These are phyloP conservation scores for Phoenicopterus ruber DNA, from an alignment of 2,113 vertebrate genomes.

Conservation along the genomic window DNA sequence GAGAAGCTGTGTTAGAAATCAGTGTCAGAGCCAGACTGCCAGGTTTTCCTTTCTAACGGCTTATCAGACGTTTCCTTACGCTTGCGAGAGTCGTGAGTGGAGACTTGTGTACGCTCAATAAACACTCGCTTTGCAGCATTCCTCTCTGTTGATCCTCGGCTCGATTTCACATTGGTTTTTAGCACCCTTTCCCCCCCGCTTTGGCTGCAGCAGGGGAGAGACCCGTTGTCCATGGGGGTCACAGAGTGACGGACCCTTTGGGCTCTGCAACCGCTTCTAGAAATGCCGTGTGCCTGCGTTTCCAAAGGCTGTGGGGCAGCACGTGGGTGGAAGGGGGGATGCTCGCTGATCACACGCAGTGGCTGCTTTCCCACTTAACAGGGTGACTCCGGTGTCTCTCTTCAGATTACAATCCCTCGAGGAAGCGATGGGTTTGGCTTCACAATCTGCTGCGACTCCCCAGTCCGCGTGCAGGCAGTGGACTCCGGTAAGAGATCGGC, in stretches of 20 bases:
- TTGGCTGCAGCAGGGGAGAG: background rate
- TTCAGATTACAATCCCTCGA: constrained; percentile 89
- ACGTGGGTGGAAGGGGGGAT: background rate
- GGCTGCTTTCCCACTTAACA: background rate
- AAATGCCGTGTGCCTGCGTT: fast-evolving
- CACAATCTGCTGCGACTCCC: constrained; percentile 95
- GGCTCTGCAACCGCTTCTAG: background rate
- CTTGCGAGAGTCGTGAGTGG: background rate
- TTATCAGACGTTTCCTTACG: background rate
- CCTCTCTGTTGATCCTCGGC: background rate
- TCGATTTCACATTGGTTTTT: fast-evolving
- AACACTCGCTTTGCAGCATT: fast-evolving
- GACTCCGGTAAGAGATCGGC: constrained; percentile 82
- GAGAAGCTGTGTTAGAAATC: background rate
- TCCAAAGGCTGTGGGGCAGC: background rate
- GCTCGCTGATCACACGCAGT: fast-evolving
- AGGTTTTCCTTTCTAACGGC: background rate
- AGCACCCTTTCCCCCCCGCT: background rate
- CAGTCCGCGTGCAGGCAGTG: constrained; percentile 92
- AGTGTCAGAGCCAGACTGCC: background rate
- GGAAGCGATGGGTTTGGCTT: constrained; percentile 93
- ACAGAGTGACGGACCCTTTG: background rate
- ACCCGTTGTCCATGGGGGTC: fast-evolving
- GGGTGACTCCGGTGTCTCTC: background rate
- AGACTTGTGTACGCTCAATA: background rate